Base-by-base conservation (phyloP, 2,797 vertebrate species). In the Rhyacichthys aspro region DNA sequence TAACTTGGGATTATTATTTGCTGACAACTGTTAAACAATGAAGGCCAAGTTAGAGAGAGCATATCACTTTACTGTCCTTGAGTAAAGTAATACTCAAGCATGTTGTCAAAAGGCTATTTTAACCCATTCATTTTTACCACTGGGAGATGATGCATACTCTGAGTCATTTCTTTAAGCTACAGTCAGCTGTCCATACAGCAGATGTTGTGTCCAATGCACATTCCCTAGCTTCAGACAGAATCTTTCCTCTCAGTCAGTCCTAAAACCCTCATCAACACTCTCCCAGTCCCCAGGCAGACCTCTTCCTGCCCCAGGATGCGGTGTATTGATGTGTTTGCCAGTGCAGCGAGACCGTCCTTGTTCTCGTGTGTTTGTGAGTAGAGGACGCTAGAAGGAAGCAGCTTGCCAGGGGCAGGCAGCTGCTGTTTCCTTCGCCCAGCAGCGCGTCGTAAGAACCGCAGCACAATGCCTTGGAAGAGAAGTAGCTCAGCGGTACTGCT, bases 271-370 rank as follows among this genome's bases (percentile, higher is more conserved):
- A 52, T 58, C 39, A 64, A 38, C 48, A 63, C 38, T 38, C 48
- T 28, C 36, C 38, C 15, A 6, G 3, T 18, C 52, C 70, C 47
- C 56, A 23, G 1, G 42, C 67, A 85, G 86, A 80, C 79, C 81
- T 86, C 83, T 92, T 93, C 91, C 92, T 92, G 87, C 79, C 34
- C 63, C 90, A 92, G 91, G 91, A 93, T 91, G 86, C 63, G 49
- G 67, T 65, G 63, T 47, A 36, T 74, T 83, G 84, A 87, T 81
- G 87, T 81, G 63, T 68, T 70, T 55, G 53, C 72, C 69, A 73
- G 59, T 39, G 38, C 66, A 63, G 66, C 55, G 59, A 79, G 60
- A 71, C 73, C 55, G 73, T 88, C 86, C 85, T 85, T 86, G 86
- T 81, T 78, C 72, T 81, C 42, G 84, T 88, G 86, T 90, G 83